Conservation (phyloP, 2,113 vertebrate genomes). For the Epinephelus lanceolatus region DNA sequence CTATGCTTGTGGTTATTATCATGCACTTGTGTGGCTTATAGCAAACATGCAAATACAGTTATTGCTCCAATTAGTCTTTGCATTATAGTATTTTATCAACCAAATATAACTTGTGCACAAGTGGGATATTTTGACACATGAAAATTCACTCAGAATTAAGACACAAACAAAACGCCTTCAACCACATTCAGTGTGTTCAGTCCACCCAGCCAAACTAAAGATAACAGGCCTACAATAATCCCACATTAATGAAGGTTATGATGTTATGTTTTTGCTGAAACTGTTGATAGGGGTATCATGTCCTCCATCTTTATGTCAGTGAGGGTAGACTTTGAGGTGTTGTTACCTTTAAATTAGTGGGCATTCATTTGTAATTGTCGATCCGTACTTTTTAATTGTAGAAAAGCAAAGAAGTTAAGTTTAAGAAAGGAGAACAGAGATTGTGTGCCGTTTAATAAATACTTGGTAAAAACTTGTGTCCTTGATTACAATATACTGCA, state of each 20-base stretch:
- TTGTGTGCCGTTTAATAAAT: neutral
- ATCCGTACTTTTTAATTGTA: neutral
- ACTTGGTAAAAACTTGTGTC: neutral
- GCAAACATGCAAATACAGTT: neutral
- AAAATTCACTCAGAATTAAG: no score
- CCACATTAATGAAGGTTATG: no score
- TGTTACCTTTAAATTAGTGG: conserved; percentile 8
- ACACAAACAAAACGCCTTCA: no score
- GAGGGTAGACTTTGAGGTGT: conserved; percentile 12
- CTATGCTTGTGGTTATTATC: no score
- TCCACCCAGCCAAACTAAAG: no score
- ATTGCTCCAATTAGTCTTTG: neutral
- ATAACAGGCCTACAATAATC: no score
- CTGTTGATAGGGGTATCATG: neutral
- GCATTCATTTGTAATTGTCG: no score
- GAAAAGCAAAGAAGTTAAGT: neutral
- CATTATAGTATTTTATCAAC: neutral
- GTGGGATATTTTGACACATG: no score
- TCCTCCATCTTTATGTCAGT: conserved; percentile 1
- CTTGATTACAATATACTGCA: neutral
- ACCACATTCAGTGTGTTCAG: no score
- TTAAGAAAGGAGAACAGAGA: neutral
- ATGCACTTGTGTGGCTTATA: neutral
- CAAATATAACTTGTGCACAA: neutral
- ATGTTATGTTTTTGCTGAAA: neutral